These are phyloP conservation scores for Tetramorium simillimum DNA, from an alignment of 1,140 invertebrate species.

Conservation along the genomic window DNA sequence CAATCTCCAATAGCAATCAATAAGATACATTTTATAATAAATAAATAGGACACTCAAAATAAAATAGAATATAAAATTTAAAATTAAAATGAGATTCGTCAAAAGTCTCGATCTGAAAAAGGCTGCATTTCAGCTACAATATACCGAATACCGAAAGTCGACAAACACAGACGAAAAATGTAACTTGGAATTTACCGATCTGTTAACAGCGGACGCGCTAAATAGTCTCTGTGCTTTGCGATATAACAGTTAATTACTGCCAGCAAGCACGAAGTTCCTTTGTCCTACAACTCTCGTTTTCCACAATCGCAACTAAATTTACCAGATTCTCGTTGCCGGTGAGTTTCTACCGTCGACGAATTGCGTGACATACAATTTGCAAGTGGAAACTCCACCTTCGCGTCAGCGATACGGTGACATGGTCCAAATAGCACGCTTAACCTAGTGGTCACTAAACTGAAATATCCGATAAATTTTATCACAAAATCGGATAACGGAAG, in stretches of 20 bases:
- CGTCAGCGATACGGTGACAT: constrained; percentile 37
- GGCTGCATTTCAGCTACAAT: not conserved
- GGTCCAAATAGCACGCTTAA: constrained; percentile 35
- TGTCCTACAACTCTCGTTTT: constrained; percentile 40
- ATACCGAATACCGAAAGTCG: not conserved
- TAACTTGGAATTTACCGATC: constrained; percentile 1
- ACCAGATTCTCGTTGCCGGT: constrained; percentile 33
- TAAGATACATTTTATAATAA: not conserved
- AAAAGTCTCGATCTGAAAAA: not conserved
- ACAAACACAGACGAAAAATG: not conserved
- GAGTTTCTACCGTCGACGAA: constrained; percentile 47
- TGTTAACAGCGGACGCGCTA: constrained; percentile 5
- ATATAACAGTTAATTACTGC: constrained; percentile 44
- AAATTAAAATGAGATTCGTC: not conserved
- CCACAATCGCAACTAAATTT: constrained; percentile 56
- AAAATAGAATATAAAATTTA: not conserved
- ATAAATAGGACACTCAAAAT: not conserved
- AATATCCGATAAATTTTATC: constrained; percentile 14
- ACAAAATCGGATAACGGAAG: not conserved
- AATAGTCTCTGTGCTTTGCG: constrained; percentile 27
- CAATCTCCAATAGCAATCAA: not conserved
- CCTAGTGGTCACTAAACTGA: not conserved
- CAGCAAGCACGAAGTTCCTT: constrained; percentile 36
- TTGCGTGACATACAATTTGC: constrained; percentile 47
- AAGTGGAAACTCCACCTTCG: constrained; percentile 39